A percentile compares a stretch with the other conserved stretches of the same genome.
These are phyloP conservation scores for Gymnobelideus leadbeateri DNA, from an alignment of 2,113 vertebrate genomes.

Conservation along the genomic window DNA sequence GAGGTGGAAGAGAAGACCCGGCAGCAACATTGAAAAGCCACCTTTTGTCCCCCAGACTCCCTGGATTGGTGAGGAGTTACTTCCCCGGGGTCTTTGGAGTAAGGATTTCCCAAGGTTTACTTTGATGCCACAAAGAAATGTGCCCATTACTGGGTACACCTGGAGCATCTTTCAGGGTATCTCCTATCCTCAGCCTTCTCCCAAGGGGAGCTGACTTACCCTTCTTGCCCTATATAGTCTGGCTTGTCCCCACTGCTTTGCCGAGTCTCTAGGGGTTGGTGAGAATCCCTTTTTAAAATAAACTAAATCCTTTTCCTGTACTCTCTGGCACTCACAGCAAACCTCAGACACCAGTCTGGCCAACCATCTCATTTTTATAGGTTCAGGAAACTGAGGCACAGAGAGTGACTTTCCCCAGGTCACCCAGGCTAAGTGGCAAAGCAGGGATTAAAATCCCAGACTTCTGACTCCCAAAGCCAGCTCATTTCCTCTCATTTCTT, in stretches of 20 bases:
- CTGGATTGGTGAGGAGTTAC: conserved; percentile 33
- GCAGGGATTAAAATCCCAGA: neutral
- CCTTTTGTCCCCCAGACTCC: conserved; percentile 53
- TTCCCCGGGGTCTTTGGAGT: neutral
- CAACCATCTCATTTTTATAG: neutral
- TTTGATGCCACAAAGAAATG: conserved; percentile 48
- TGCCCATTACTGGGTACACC: conserved; percentile 16
- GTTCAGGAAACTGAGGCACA: neutral
- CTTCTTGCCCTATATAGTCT: neutral
- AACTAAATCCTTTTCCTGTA: neutral
- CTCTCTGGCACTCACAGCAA: no score
- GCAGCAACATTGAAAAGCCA: conserved; percentile 50
- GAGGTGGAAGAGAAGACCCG: conserved; percentile 27
- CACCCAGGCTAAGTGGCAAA: neutral
- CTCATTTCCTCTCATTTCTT: no score
- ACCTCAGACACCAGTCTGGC: neutral
- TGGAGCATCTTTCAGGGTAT: conserved; percentile 6
- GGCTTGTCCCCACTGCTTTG: neutral
- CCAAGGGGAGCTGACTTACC: neutral
- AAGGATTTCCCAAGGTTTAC: conserved; percentile 11
- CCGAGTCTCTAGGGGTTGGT: neutral
- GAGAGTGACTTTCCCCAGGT: neutral
- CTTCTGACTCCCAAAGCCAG: neutral
- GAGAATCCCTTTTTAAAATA: neutral
- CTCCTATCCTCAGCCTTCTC: neutral